These are phyloP conservation scores for Pseudachorutes palmiensis DNA, from an alignment of 1,140 invertebrate species.

Conservation along the genomic window DNA sequence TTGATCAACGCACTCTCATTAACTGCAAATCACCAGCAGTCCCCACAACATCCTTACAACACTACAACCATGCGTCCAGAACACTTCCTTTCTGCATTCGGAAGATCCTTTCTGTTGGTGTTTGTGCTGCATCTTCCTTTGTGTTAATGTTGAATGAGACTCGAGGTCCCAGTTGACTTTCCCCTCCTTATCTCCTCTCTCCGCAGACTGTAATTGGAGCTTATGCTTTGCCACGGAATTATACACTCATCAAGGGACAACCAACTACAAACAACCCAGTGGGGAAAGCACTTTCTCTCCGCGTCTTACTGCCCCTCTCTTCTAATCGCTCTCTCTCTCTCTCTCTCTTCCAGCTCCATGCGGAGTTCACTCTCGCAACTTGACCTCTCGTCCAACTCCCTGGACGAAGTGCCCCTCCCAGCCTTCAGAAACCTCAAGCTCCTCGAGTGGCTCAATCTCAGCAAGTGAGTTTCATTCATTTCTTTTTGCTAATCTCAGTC, in stretches of 20 bases:
- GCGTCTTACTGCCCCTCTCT: no score
- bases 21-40: no score
- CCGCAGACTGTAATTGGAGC: slow-evolving; percentile 3
- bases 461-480: slow-evolving; percentile 51
- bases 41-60: no score
- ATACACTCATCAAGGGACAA: slow-evolving; percentile 23
- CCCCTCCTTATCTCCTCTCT: background rate
- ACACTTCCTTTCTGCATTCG: no score
- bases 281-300: no score
- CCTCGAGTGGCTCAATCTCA: slow-evolving; percentile 64
- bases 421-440: slow-evolving; percentile 56
- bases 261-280: no score
- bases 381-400: slow-evolving; percentile 64
- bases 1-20: no score
- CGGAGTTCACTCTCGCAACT: slow-evolving; percentile 55
- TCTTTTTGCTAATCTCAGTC: background rate
- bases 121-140: no score
- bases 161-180: background rate
- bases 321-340: no score
- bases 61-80: no score
- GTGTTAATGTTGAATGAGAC: background rate
- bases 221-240: slow-evolving; percentile 22
- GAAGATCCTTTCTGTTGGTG: no score
- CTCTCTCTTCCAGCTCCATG: slow-evolving; percentile 46
- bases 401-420: slow-evolving; percentile 56